These are phyloP conservation scores for Hydrocynus forskahlii DNA, from an alignment of 2,797 vertebrate species.

Conservation along the genomic window DNA sequence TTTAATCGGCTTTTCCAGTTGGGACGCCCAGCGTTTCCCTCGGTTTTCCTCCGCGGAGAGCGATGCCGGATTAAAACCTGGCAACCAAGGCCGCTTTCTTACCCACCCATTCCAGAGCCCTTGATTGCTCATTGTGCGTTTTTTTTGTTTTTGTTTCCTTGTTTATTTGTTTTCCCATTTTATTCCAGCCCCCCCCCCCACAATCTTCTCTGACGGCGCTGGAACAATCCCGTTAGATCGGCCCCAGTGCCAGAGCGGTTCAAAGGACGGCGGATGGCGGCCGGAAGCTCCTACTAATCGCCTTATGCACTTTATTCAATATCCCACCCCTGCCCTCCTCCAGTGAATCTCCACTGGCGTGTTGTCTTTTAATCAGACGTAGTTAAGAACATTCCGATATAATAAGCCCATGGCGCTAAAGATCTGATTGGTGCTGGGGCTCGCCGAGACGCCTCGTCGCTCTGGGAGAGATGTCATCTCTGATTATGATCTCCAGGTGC, in stretches of 20 bases:
- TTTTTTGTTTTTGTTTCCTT: conserved; percentile 19
- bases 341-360: background rate
- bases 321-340: background rate
- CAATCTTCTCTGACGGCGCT: conserved; percentile 49
- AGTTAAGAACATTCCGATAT: conserved; percentile 51
- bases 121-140: conserved; percentile 47
- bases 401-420: conserved; percentile 52
- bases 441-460: conserved; percentile 14
- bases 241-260: conserved; percentile 38
- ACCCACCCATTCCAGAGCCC: conserved; percentile 22
- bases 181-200: conserved; percentile 35
- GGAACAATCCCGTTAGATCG: conserved; percentile 54
- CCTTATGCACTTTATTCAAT: conserved; percentile 14
- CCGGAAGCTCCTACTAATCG: conserved; percentile 21
- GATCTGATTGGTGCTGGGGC: conserved; percentile 50
- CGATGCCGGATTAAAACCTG: conserved; percentile 43
- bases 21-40: conserved; percentile 29
- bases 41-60: conserved; percentile 29
- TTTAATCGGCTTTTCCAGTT: conserved; percentile 53
- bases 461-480: conserved; percentile 42
- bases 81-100: conserved; percentile 18
- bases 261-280: conserved; percentile 43
- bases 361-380: conserved; percentile 47
- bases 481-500: conserved; percentile 53
- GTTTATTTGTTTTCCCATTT: conserved; percentile 44